Percentiles rank a stretch among this genome's conserved stretches.
phyloP scores from a whole-genome alignment of 2,797 vertebrate species.

The Merluccius polli region DNA sequence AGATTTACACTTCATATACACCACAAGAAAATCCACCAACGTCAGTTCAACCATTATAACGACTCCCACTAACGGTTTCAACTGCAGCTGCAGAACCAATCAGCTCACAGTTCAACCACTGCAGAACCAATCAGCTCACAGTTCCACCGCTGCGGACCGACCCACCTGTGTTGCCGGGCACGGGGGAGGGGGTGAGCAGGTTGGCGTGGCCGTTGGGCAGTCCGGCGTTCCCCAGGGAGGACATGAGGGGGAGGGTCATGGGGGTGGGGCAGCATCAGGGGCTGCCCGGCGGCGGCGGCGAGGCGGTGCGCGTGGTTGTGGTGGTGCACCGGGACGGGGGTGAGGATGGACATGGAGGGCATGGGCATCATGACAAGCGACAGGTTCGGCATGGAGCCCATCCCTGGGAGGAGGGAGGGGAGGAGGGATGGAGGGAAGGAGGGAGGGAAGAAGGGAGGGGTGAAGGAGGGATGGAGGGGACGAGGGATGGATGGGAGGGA shows the following conservation, averaged over 20 bases:
- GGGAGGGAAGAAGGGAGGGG: neutral
- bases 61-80: no score
- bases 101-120: neutral
- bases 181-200: slow-evolving; percentile 80
- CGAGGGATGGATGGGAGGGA: slow-evolving; percentile 34
- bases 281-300: slow-evolving; percentile 64
- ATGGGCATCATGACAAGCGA: slow-evolving; percentile 82
- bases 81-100: neutral
- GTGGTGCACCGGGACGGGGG: slow-evolving; percentile 74
- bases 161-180: slow-evolving; percentile 74
- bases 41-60: no score
- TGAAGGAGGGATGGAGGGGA: slow-evolving; percentile 24
- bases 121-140: neutral
- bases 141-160: slow-evolving; percentile 3
- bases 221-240: slow-evolving; percentile 78
- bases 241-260: slow-evolving; percentile 81
- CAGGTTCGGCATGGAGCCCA: slow-evolving; percentile 94
- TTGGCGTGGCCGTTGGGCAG: slow-evolving; percentile 83
- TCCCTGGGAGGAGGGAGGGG: slow-evolving; percentile 74
- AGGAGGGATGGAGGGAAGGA: slow-evolving; percentile 15
- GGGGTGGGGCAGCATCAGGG: slow-evolving; percentile 72
- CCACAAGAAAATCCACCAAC: no score
- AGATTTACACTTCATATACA: neutral
- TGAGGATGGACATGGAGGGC: slow-evolving; percentile 77
- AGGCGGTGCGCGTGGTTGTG: slow-evolving; percentile 51